Percentiles rank a stretch among this genome's conserved stretches.
Evolutionary conservation across 53 echinoderm and acorn worm genomes (phyloP).

Genomic region (Patiria pectinifera): DNA sequence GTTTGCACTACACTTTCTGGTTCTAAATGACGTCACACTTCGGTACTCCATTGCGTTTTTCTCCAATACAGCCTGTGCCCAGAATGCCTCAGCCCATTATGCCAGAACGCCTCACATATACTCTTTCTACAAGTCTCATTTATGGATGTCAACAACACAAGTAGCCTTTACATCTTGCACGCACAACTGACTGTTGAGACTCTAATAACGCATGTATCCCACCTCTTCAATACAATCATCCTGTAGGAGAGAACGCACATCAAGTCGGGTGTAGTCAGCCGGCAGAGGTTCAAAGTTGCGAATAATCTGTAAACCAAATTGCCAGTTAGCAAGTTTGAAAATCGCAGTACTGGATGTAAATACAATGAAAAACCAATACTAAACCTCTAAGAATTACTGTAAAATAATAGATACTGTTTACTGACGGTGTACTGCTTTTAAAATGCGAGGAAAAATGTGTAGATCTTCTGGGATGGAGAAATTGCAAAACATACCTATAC

Average conservation of each 20-base stretch:
- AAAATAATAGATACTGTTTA: no score
- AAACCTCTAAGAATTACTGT: neutral
- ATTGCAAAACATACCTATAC: neutral
- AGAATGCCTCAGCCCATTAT: no score
- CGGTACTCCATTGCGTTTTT: no score
- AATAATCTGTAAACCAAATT: conserved; percentile 72
- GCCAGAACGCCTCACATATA: no score
- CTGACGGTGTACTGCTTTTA: no score
- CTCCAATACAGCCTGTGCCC: no score
- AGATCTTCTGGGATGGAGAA: neutral
- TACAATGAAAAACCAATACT: neutral
- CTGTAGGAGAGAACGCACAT: conserved; percentile 89
- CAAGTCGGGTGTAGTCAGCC: conserved; percentile 80
- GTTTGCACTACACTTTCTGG: no score
- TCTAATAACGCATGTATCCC: neutral
- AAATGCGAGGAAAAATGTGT: no score
- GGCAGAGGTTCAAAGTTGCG: conserved; percentile 88
- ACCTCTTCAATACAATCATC: conserved; percentile 97
- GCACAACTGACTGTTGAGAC: neutral
- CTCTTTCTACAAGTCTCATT: neutral
- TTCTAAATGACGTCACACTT: no score
- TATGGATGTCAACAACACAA: neutral
- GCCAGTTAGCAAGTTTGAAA: neutral
- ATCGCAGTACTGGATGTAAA: neutral
- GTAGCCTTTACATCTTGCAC: no score